Base-by-base conservation (phyloP, 2,888 invertebrate genomes). In the Craniophora ligustri region DNA sequence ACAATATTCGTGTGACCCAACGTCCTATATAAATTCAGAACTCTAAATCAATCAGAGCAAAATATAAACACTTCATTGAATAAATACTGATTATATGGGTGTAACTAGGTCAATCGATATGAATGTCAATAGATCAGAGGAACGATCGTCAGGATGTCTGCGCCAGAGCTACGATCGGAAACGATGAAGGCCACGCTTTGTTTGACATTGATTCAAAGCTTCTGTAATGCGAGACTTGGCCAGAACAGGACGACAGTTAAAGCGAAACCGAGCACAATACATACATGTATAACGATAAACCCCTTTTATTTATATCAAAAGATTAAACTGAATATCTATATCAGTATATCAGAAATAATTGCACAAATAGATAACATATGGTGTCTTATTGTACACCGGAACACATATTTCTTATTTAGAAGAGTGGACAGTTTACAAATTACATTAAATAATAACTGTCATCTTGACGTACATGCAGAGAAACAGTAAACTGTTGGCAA, bases 161-260 rank as follows among this genome's bases (percentile, higher is more conserved):
- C 65, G 67, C 72, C 59, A 41, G 62, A 62, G 63, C 70, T 65
- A 19, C 35, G 67, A 63, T 45, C 76, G 82, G 77, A 81, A 79
- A 78, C 39, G 11, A 38, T 40, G 58, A 67, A 61, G 55, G 56
- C 14, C 41, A 5, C 15, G 11, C 13, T 41, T 54, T 54, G 32
- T 53, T 59, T 42, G 26, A 36, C 31, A 21, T 18, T 13, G 26
- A 41, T 16, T 49, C 6, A 62, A 38, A 44, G 32, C n/a, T 28
- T 42, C 1, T 35, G 34, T 57, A 49, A 40, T 10, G 42, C 35
- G 30, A 59, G 54, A 49, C 15, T 31, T 13, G 18, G 7, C 6
- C 16, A 14, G 32, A 66, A 53, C 44, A 16, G 21, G 15, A 26
- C 19, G n/a, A 32, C 10, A 10, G 35, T 11, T 10, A 42, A 21